Evolutionary conservation across 2,797 vertebrate species (phyloP).

Genomic region (Paramormyrops hopkinsi): DNA sequence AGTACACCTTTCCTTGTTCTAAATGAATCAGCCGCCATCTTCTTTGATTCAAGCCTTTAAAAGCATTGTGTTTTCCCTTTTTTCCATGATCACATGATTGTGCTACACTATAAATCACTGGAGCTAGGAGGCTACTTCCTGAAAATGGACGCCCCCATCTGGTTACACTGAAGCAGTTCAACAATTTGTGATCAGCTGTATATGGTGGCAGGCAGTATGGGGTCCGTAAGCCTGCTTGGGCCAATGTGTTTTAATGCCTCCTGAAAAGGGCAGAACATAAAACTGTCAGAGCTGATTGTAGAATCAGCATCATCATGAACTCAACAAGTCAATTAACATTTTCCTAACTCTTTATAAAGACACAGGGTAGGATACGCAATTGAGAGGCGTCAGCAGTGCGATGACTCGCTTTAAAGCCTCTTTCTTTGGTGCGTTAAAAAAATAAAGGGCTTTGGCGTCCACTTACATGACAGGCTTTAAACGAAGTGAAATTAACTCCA

Average conservation of each 20-base stretch:
- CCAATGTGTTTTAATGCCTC: neutral
- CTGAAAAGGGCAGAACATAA: neutral
- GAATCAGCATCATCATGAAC: neutral
- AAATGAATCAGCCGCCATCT: neutral
- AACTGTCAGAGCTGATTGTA: constrained; percentile 32
- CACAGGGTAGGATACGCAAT: neutral
- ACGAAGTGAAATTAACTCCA: neutral
- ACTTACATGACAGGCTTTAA: neutral
- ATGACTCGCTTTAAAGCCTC: neutral
- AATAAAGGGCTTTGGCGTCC: neutral
- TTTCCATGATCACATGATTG: neutral
- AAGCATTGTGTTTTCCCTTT: neutral
- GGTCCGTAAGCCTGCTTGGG: neutral
- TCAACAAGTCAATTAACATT: neutral
- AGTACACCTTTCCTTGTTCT: neutral
- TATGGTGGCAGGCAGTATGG: neutral
- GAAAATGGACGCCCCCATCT: neutral
- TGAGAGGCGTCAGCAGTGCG: neutral
- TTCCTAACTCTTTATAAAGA: neutral
- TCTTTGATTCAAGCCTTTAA: neutral
- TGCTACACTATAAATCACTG: neutral
- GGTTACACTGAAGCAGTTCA: neutral
- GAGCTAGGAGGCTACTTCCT: neutral
- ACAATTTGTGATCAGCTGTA: neutral
- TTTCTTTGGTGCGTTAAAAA: neutral